These are phyloP conservation scores for Stylophora pistillata DNA, from an alignment of 64 coral and sea anemone genomes.

Conservation along the genomic window DNA sequence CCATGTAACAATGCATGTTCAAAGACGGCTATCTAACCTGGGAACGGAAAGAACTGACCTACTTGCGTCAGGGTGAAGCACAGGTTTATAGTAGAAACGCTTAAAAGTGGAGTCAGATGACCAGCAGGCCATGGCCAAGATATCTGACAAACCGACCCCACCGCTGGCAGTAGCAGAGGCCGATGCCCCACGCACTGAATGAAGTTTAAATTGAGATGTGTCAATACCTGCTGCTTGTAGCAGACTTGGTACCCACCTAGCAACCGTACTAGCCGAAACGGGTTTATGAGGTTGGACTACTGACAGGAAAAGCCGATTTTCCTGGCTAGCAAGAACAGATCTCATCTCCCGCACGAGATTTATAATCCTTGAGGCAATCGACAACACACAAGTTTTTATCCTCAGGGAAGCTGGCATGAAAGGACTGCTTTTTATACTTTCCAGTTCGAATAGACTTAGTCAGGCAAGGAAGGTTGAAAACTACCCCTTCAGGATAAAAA, in stretches of 20 bases:
- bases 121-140: slow-evolving; percentile 20
- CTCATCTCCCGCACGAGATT: no score
- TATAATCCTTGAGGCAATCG: slow-evolving; percentile 41
- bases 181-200: slow-evolving; percentile 25
- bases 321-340: not conserved
- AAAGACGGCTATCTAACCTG: slow-evolving; percentile 13
- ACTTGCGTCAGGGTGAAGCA: slow-evolving; percentile 2
- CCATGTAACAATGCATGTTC: slow-evolving; percentile 54
- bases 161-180: slow-evolving; percentile 20
- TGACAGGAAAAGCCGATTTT: slow-evolving; percentile 51
- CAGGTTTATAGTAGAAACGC: slow-evolving; percentile 22
- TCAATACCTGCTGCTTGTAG: slow-evolving; percentile 14
- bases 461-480: slow-evolving; percentile 48
- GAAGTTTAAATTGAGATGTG: slow-evolving; percentile 36
- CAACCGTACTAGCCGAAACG: slow-evolving; percentile 14
- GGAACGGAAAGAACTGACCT: not conserved
- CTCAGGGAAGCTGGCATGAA: slow-evolving; percentile 53
- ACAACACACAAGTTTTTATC: slow-evolving; percentile 10
- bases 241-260: slow-evolving; percentile 24
- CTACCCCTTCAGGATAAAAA: slow-evolving; percentile 45
- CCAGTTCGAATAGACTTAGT: slow-evolving; percentile 24
- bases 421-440: slow-evolving; percentile 42
- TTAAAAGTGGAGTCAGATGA: slow-evolving; percentile 39
- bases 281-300: slow-evolving; percentile 45
- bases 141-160: slow-evolving; percentile 19